Conservation (phyloP, 2,113 vertebrate genomes). For the Malurus alboscapulatus region DNA sequence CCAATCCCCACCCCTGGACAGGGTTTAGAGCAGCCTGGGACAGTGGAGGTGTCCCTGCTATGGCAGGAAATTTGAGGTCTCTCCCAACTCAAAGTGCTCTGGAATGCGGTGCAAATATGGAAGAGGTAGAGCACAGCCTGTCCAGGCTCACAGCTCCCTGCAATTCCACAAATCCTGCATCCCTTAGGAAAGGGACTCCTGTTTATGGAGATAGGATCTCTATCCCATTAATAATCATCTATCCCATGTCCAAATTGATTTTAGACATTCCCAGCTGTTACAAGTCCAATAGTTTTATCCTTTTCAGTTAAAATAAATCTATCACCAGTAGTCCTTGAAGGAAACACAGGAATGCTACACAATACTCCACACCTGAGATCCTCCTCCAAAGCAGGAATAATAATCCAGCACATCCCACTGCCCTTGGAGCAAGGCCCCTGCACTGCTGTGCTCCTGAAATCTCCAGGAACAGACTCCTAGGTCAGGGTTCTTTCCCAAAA, state of each 20-base stretch:
- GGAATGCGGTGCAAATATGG: background rate
- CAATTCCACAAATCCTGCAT: background rate
- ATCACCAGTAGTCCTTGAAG: background rate
- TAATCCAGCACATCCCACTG: background rate
- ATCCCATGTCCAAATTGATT: accelerated
- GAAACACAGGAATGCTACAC: background rate
- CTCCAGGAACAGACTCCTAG: background rate
- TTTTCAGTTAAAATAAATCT: background rate
- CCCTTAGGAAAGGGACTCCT: accelerated
- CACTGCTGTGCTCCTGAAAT: background rate
- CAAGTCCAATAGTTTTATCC: accelerated
- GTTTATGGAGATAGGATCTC: background rate
- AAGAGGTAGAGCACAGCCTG: background rate
- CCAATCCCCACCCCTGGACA: accelerated
- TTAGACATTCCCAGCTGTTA: too few species aligned
- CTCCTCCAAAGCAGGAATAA: background rate
- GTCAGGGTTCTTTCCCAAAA: background rate
- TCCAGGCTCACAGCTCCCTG: background rate
- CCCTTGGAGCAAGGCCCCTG: background rate
- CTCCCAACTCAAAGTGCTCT: background rate
- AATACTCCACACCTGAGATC: background rate
- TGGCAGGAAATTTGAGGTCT: background rate
- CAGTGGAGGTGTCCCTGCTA: accelerated
- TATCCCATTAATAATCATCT: background rate
- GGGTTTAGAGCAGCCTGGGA: too few species aligned